Conservation (phyloP, 2,113 vertebrate genomes). For the Tragelaphus imberbis region DNA sequence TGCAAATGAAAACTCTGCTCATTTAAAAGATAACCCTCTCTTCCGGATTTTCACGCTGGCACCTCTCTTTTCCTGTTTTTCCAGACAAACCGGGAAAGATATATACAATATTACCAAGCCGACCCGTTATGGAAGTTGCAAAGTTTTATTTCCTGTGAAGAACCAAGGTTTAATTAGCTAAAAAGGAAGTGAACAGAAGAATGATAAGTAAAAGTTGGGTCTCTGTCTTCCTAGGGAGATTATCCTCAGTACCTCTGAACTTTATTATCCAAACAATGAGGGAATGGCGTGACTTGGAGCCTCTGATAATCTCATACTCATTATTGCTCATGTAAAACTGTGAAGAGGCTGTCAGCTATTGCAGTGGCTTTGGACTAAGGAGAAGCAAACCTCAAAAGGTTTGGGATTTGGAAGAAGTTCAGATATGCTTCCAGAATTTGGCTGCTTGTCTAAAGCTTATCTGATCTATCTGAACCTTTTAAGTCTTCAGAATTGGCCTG, state of each 20-base stretch:
- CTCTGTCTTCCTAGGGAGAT: conserved; percentile 80
- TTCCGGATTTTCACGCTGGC: conserved; percentile 76
- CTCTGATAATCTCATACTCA: conserved; percentile 77
- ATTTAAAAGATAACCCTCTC: conserved; percentile 78
- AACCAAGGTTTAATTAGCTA: conserved; percentile 83
- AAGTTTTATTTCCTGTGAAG: conserved; percentile 82
- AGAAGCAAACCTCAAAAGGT: conserved; percentile 69
- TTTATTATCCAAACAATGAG: conserved; percentile 84
- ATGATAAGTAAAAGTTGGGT: conserved; percentile 82
- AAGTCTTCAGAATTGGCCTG: conserved; percentile 60
- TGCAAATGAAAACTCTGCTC: conserved; percentile 72
- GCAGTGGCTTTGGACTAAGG: conserved; percentile 55
- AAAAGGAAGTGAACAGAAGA: conserved; percentile 82
- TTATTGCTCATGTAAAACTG: conserved; percentile 76
- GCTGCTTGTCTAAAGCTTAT: conserved; percentile 46
- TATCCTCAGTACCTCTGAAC: conserved; percentile 85
- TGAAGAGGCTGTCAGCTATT: conserved; percentile 69
- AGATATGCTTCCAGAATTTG: conserved; percentile 63
- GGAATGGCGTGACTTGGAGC: conserved; percentile 76
- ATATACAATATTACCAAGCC: conserved; percentile 77
- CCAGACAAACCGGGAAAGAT: conserved; percentile 79
- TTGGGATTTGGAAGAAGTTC: conserved; percentile 68
- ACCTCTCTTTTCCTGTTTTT: conserved; percentile 83
- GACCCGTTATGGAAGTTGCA: conserved; percentile 80
- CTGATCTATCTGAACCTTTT: conserved; percentile 50